Evolutionary conservation across 2,113 vertebrate species (phyloP).

Genomic region (Daubentonia madagascariensis): DNA sequence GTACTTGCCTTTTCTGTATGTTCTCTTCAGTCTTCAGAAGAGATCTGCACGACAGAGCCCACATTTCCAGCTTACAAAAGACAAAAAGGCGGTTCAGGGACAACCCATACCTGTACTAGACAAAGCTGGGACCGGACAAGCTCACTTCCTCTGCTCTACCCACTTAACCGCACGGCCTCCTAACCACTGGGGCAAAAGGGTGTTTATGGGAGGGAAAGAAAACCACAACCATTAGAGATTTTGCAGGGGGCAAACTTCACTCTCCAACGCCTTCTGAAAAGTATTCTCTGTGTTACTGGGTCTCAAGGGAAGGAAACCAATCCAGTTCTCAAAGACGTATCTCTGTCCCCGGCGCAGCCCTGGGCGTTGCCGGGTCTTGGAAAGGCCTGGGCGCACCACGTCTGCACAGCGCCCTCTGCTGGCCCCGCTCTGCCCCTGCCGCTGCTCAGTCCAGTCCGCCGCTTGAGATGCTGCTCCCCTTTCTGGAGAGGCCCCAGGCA

Average conservation of each 20-base stretch:
- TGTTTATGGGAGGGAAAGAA: background rate
- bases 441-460: rapidly evolving
- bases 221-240: background rate
- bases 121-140: background rate
- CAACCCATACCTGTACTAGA: background rate
- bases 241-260: background rate
- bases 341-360: background rate
- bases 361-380: background rate
- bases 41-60: background rate
- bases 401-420: conserved; percentile 36
- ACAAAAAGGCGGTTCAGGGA: background rate
- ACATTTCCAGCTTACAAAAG: background rate
- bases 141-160: background rate
- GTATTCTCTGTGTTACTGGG: background rate
- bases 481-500: too few relatives aligned
- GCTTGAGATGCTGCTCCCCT: rapidly evolving
- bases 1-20: background rate
- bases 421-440: background rate
- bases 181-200: background rate
- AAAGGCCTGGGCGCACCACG: rapidly evolving
- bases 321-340: background rate
- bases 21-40: background rate
- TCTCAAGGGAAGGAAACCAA: background rate
- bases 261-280: background rate
- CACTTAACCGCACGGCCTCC: background rate